These are phyloP conservation scores for Adelges cooleyi DNA, from an alignment of 1,140 invertebrate species.

Conservation along the genomic window DNA sequence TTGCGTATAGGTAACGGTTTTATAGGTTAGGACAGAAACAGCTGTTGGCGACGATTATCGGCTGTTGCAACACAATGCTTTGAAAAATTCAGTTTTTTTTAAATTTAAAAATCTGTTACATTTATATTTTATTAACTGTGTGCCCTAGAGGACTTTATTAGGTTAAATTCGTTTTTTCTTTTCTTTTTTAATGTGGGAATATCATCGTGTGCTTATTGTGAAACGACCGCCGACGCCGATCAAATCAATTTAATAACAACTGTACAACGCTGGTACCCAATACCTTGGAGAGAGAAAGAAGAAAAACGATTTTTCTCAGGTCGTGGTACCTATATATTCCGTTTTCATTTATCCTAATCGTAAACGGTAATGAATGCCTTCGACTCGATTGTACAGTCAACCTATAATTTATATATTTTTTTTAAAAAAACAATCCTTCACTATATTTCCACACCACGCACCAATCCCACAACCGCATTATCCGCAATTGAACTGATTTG, in stretches of 20 bases:
- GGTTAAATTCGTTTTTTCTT: background rate
- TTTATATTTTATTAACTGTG: no score
- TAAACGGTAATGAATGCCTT: slow-evolving; percentile 22
- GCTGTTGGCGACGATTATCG: no score
- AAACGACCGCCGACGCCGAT: background rate
- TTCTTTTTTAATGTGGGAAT: slow-evolving; percentile 12
- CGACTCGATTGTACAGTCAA: background rate
- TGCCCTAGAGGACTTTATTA: slow-evolving; percentile 4
- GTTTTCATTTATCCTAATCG: slow-evolving; percentile 7
- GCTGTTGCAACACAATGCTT: no score
- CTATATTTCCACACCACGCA: background rate
- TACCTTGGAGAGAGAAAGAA: background rate
- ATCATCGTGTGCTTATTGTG: background rate
- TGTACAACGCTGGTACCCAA: background rate
- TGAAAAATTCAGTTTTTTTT: no score
- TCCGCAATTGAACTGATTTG: background rate
- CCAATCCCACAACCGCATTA: background rate
- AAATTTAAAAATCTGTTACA: no score
- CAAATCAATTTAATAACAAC: slow-evolving; percentile 17
- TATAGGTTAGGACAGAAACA: no score
- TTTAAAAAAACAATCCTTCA: background rate
- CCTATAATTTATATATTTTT: slow-evolving; percentile 18
- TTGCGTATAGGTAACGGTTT: no score
- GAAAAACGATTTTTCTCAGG: background rate
- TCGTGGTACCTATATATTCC: background rate